Base-by-base conservation (phyloP, 2,797 vertebrate species). In the Cyprinella venusta region DNA sequence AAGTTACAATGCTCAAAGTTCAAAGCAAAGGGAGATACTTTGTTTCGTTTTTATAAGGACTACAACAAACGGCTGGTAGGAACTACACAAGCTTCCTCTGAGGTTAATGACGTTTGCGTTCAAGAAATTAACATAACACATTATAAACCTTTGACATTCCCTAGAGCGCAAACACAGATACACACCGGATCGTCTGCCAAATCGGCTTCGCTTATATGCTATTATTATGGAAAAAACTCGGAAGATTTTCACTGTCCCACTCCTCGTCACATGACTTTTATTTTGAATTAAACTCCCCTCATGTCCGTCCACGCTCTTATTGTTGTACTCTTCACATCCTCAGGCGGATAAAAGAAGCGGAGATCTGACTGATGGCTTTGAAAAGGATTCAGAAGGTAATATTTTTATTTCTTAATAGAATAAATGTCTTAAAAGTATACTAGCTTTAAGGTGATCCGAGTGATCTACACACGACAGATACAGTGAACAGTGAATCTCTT, bases 321-420 rank as follows among this genome's bases (percentile, higher is more conserved):
- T 56, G 36, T 59, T 48, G 71, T 38, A 54, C 9, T 15, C 74
- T 85, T 85, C 86, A 79, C 59, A 69, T 80, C 38, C 82, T 18
- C 80, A 82, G 87, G 81, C 88, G 64, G 87, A 71, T 78, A 81
- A 33, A 88, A 92, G 89, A 80, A 86, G 69, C 89, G 75, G 88
- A 80, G 69, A 40, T 84, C 85, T 85, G 74, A 95, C 85, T 85
- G 78, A 95, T 95, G 93, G 93, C 94, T 88, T 85, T 93, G 85
- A 95, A 94, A 88, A 94, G 93, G 91, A 94, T 95, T 91, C 88
- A 91, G 80, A 95, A 94, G 93, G 94, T 94, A 80, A 84, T 85
- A 81, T 42, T 45, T 4, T 13, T 21, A 59, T 78, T 21, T 33
- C 59, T 86, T 59, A 80, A 21, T 40, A 69, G 19, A 67, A 59